phyloP scores from a whole-genome alignment of 2,888 invertebrate genomes.

The Brachynemurus nebulosus region DNA sequence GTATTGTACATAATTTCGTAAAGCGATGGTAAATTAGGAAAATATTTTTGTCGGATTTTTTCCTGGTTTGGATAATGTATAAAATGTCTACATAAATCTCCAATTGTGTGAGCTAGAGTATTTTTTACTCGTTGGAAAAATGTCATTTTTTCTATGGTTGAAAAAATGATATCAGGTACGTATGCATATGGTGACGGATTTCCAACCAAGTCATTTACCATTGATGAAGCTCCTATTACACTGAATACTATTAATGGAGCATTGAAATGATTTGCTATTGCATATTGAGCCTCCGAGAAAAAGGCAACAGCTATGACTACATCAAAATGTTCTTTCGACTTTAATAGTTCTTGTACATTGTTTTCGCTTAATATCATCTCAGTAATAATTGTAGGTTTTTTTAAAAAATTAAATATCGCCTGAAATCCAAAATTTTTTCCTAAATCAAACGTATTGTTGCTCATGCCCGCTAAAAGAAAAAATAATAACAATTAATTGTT shows the following conservation, averaged over 20 bases:
- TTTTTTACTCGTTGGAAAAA: constrained; percentile 26
- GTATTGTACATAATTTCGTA: constrained; percentile 16
- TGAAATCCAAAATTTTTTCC: background rate
- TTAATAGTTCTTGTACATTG: constrained; percentile 9
- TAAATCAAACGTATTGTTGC: background rate
- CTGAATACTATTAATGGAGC: constrained; percentile 26
- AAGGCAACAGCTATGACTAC: constrained; percentile 24
- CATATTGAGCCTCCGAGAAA: constrained; percentile 26
- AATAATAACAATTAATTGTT: too few relatives aligned
- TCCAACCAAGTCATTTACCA: constrained; percentile 22
- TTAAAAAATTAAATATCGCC: background rate
- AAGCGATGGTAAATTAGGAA: constrained; percentile 17
- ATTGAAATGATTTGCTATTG: constrained; percentile 25
- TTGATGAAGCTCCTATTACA: constrained; percentile 21
- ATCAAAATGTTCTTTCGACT: constrained; percentile 21
- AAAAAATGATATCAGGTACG: constrained; percentile 22
- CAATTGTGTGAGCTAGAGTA: constrained; percentile 14
- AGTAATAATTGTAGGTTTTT: background rate
- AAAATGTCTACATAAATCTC: constrained; percentile 8
- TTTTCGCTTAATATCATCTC: background rate
- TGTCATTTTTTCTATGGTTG: constrained; percentile 24
- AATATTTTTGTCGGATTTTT: constrained; percentile 15
- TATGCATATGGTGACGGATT: constrained; percentile 26
- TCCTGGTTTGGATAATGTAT: constrained; percentile 13
- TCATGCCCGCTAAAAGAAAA: background rate